Conservation (phyloP, 2,113 vertebrate genomes). For the Bufo gargarizans region DNA sequence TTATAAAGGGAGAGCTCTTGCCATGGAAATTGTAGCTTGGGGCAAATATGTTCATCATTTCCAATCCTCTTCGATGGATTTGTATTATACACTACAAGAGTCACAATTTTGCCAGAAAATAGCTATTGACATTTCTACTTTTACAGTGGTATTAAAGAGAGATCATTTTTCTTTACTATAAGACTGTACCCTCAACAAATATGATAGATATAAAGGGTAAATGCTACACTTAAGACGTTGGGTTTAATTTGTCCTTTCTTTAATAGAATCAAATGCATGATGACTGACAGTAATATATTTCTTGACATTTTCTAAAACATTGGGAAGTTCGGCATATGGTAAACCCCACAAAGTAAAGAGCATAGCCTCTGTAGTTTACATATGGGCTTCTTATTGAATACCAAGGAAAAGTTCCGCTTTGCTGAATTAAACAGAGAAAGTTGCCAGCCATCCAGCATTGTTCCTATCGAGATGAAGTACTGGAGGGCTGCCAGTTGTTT, state of each 20-base stretch:
- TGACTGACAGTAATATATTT: slow-evolving; percentile 27
- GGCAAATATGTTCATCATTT: not conserved
- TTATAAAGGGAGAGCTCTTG: too few relatives aligned
- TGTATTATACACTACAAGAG: not conserved
- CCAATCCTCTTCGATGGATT: not conserved
- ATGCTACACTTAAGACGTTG: slow-evolving; percentile 26
- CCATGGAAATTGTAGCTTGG: too few relatives aligned
- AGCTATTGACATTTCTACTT: slow-evolving; percentile 24
- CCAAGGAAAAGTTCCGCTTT: slow-evolving; percentile 43
- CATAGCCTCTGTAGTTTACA: slow-evolving; percentile 11
- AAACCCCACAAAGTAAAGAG: not conserved
- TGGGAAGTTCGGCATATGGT: not conserved
- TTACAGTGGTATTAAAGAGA: slow-evolving; percentile 14
- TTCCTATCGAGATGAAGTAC: slow-evolving; percentile 35
- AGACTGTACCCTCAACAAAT: not conserved
- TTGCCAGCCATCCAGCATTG: slow-evolving; percentile 43
- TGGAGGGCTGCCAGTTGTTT: slow-evolving; percentile 49
- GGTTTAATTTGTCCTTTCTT: slow-evolving; percentile 1
- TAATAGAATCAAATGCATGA: slow-evolving; percentile 1
- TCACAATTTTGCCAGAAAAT: not conserved
- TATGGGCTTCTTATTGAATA: not conserved
- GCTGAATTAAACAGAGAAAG: slow-evolving; percentile 49
- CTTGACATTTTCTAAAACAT: slow-evolving; percentile 1
- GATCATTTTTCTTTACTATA: slow-evolving; percentile 21
- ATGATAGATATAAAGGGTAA: slow-evolving; percentile 42